phyloP scores from a whole-genome alignment of 1,140 invertebrate species.

The Lepidurus packardi region DNA sequence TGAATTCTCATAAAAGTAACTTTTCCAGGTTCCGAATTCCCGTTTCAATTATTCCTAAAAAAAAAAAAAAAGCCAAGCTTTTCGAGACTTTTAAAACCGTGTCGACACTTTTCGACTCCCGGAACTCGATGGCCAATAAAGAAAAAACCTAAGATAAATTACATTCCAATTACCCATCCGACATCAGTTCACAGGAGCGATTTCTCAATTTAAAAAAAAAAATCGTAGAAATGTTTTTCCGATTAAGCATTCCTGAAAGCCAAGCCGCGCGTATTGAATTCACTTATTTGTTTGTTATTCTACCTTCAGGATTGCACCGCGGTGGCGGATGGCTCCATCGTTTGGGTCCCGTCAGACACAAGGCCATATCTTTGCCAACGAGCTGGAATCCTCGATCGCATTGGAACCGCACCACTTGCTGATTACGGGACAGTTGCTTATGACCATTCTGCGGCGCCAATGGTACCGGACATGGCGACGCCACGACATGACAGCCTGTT shows the following conservation, averaged over 20 bases:
- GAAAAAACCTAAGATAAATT: no score
- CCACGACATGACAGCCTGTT: slow-evolving; percentile 8
- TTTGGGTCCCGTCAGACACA: slow-evolving; percentile 8
- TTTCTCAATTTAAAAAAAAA: no score
- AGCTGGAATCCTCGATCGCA: slow-evolving; percentile 10
- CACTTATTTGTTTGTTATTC: not conserved
- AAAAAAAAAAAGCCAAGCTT: no score
- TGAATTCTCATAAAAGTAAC: no score
- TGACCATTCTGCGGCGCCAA: not conserved
- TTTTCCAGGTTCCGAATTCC: no score
- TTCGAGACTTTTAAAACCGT: no score
- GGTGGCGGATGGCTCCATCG: slow-evolving; percentile 16
- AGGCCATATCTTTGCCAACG: slow-evolving; percentile 8
- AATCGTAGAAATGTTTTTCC: no score
- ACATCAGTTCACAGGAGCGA: no score
- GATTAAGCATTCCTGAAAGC: not conserved
- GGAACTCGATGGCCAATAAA: no score
- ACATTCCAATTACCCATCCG: no score
- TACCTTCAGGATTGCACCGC: slow-evolving; percentile 1
- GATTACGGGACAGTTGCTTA: slow-evolving; percentile 11
- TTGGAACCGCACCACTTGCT: slow-evolving; percentile 17
- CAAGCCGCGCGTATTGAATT: not conserved
- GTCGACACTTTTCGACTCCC: no score
- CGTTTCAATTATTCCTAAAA: no score
- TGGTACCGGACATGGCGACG: slow-evolving; percentile 6